Conservation (phyloP, 2,113 vertebrate species). For the Chlamydotis undulata region DNA sequence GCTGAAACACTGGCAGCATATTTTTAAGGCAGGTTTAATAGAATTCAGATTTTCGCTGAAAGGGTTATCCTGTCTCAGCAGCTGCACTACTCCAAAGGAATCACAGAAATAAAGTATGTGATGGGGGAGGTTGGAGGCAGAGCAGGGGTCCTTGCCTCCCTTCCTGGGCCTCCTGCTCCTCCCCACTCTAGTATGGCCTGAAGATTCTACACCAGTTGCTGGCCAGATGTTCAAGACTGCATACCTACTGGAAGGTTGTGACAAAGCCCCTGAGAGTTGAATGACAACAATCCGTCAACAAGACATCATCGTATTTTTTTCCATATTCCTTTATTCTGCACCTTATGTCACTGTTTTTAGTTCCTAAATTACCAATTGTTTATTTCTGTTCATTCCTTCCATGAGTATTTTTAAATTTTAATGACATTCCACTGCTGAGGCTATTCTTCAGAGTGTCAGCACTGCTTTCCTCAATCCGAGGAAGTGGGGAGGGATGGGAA, state of each 20-base stretch:
- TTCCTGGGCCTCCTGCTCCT: neutral
- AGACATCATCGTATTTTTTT: constrained; percentile 56
- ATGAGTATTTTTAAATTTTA: constrained; percentile 68
- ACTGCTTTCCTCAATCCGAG: neutral
- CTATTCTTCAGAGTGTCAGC: neutral
- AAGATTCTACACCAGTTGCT: constrained; percentile 72
- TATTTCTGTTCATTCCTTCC: constrained; percentile 48
- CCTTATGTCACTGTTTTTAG: constrained; percentile 78
- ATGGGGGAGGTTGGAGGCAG: neutral
- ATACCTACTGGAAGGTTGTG: constrained; percentile 68
- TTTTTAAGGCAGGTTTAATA: neutral
- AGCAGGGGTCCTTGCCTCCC: neutral
- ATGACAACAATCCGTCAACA: constrained; percentile 75
- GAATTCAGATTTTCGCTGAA: rapidly evolving
- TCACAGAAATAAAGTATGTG: neutral
- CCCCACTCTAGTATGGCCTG: neutral
- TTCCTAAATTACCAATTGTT: constrained; percentile 58
- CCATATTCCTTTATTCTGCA: constrained; percentile 73
- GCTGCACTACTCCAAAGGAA: neutral
- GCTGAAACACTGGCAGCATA: neutral
- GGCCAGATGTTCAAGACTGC: constrained; percentile 74
- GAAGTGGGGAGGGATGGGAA: neutral
- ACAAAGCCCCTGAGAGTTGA: constrained; percentile 75
- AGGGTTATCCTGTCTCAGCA: neutral
- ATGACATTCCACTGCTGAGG: constrained; percentile 38